phyloP scores from a whole-genome alignment of 92 coral and sea anemone species.

The Metridium senile region DNA sequence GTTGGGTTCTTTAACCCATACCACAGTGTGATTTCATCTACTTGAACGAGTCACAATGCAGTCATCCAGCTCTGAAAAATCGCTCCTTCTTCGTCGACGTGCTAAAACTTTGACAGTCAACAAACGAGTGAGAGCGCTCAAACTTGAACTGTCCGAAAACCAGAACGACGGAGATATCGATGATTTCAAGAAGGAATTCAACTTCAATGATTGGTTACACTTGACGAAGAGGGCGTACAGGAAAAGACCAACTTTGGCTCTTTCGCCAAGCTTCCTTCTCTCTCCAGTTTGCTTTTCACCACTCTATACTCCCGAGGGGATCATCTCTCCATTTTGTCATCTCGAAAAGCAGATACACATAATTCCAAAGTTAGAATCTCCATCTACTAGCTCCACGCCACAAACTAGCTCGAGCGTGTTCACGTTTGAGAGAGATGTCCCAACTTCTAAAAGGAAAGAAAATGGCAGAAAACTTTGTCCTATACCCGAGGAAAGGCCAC shows the following conservation, averaged over 20 bases:
- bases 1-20: too few relatives aligned
- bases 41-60: neutral
- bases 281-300: conserved; percentile 16
- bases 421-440: neutral
- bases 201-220: conserved; percentile 9
- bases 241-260: conserved; percentile 3
- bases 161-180: neutral
- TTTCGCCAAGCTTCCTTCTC: conserved; percentile 9
- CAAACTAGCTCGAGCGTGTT: neutral
- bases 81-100: conserved; percentile 5
- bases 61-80: neutral
- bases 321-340: conserved; percentile 2
- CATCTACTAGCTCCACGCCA: neutral
- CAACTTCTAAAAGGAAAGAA: neutral
- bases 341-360: neutral
- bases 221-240: neutral
- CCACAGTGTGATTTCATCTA: neutral
- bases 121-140: neutral
- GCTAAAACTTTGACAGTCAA: neutral
- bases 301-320: neutral
- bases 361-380: too few relatives aligned
- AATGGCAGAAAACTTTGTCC: neutral
- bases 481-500: conserved; percentile 14
- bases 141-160: neutral
- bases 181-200: neutral